Percentiles rank a stretch among this genome's conserved stretches.
Evolutionary conservation across 2,797 vertebrate species (phyloP).

Genomic region (Halcyon smyrnensis): DNA sequence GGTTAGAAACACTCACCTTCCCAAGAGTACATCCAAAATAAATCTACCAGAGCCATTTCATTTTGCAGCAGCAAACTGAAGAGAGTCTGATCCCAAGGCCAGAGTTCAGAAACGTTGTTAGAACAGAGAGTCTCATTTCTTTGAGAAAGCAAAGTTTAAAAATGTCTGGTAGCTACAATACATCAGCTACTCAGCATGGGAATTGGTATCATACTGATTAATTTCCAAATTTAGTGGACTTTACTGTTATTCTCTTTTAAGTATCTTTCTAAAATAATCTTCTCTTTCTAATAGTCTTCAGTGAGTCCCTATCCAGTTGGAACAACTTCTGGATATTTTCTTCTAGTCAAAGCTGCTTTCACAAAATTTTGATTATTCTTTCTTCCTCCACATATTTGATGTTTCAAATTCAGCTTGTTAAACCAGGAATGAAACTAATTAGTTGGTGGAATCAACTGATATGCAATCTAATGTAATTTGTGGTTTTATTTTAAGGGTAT

Average conservation of each 20-base stretch:
- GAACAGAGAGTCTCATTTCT: neutral
- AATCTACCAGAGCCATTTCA: neutral
- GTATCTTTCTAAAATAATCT: neutral
- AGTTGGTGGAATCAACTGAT: slow-evolving; percentile 6
- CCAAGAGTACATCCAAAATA: neutral
- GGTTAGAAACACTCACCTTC: neutral
- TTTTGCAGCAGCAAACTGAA: neutral
- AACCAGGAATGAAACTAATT: slow-evolving; percentile 52
- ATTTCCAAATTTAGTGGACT: neutral
- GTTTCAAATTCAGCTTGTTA: slow-evolving; percentile 43
- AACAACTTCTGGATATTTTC: neutral
- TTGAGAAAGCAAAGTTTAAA: neutral
- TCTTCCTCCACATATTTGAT: neutral
- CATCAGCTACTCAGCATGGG: neutral
- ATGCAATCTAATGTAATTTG: slow-evolving; percentile 35
- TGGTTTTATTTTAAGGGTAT: slow-evolving; percentile 49
- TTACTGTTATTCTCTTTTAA: neutral
- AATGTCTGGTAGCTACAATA: neutral
- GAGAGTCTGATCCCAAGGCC: neutral
- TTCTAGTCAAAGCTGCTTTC: slow-evolving; percentile 24
- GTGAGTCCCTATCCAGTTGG: neutral
- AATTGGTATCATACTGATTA: neutral
- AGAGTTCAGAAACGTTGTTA: neutral
- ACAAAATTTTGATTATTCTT: slow-evolving; percentile 34
- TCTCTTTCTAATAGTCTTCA: neutral